Evolutionary conservation across 2,113 vertebrate species (phyloP), one percentile per base, ranked within the genome.

Genomic region (Triplophysa tibetana): DNA sequence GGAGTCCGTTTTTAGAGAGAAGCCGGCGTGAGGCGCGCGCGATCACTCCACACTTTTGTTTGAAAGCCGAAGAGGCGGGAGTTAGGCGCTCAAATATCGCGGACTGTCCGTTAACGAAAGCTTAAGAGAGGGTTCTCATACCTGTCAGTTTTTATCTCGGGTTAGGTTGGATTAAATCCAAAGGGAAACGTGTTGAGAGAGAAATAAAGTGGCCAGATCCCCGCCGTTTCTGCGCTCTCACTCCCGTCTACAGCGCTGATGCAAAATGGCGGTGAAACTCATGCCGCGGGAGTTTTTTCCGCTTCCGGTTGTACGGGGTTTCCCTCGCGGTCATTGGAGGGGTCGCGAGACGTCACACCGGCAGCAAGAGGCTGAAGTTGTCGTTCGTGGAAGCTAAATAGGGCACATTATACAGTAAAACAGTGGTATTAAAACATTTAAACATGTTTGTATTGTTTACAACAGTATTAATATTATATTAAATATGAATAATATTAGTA

Each of bases 211-310:
- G 92, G 90, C 92, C 93, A 92, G 92, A 93, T 90, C 92, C 92
- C 92, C 93, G 93, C 90, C 92, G 93, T 93, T 93, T 93, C 90
- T 95, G 93, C 93, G 91, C 94, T 94, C 93, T 90, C 92, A 94
- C 92, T 95, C 94, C 94, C 93, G 95, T 96, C 93, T 94, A 77
- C 64, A 69, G 78, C 93, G 94, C 91, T 90, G 95, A 95, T 95
- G 95, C 96, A 98, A 97, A 97, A 98, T 97, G 96, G 96, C 96
- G 95, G 95, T 94, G 92, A 95, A 91, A 88, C 92, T 94, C 93
- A 93, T 93, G 92, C 94, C 91, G 93, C 92, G 89, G 91, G 91
- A 92, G 91, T 91, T 91, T 91, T 70, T 64, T 52, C 60, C 67
- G 38, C 58, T 70, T 56, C 24, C 89, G 90, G 84, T 88, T 90